phyloP scores from a whole-genome alignment of 2,888 invertebrate genomes.

The Drosophila kokeensis region DNA sequence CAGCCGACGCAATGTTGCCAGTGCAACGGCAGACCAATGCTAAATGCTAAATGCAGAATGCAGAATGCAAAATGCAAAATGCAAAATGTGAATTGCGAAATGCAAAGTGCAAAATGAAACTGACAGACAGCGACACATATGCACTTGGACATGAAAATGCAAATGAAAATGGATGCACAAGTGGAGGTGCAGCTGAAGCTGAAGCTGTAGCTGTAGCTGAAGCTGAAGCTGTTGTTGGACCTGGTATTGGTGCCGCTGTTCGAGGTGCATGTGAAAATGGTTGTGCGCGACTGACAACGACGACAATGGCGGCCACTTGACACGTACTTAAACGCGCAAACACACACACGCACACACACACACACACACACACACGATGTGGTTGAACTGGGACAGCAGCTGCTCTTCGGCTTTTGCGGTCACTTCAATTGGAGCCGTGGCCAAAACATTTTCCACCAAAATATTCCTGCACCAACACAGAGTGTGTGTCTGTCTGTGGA shows the following conservation, averaged over 20 bases:
- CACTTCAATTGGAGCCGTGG: constrained; percentile 40
- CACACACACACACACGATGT: constrained; percentile 4
- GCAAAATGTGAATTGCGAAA: constrained; percentile 20
- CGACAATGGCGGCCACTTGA: constrained; percentile 64
- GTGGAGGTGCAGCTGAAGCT: neutral
- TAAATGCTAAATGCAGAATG: constrained; percentile 30
- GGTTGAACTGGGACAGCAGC: constrained; percentile 14
- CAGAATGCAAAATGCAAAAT: constrained; percentile 29
- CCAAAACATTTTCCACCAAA: constrained; percentile 72
- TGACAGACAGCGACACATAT: constrained; percentile 38
- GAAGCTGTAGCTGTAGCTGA: neutral
- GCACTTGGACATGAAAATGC: constrained; percentile 37
- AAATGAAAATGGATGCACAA: constrained; percentile 1
- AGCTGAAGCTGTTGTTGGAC: neutral
- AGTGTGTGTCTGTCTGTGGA: constrained; percentile 1
- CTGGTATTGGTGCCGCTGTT: neutral
- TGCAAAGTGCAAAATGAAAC: constrained; percentile 48
- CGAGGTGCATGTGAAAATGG: constrained; percentile 19
- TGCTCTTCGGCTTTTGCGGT: constrained; percentile 55
- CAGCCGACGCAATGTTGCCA: constrained; percentile 15
- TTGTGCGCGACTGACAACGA: constrained; percentile 16
- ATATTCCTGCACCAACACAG: constrained; percentile 49
- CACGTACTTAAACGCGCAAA: constrained; percentile 64
- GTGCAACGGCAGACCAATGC: constrained; percentile 12
- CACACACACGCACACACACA: constrained; percentile 13